Evolutionary conservation across 2,888 invertebrate genomes (phyloP), one percentile per base, ranked within the genome.

Genomic region (Mycalesis mineus): DNA sequence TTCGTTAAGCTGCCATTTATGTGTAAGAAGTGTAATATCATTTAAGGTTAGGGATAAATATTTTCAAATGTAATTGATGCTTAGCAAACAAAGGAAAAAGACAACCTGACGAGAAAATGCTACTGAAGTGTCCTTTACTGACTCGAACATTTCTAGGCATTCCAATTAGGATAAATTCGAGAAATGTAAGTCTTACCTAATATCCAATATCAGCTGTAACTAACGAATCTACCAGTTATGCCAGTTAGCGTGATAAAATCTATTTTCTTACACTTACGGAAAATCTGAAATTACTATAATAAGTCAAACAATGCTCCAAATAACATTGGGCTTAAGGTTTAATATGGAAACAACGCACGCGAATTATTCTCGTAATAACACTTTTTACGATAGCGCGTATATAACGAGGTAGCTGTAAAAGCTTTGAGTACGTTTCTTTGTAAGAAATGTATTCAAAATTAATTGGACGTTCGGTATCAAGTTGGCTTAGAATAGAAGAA

Each of bases 341-440:
- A 39, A 37, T 22, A 39, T 39, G 37, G 22, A 39, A 49, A 49
- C 22, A 22, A 49, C 37, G 39, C 39, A 49, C 49, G 49, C 39
- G 9, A 49, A 49, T 28, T 5, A 36, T 47, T 17, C 37, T 49
- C 49, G 2, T 37, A 28, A 49, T 28, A 37, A 49, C 13, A 29
- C 17, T 36, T 49, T 49, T 49, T 39, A 49, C 22, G n/a, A 37
- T 37, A 49, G 22, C 28, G 37, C 37, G 22, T 28, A n/a, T 13
- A 7, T 36, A 36, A 49, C 13, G 14, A 33, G 15, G 47, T 15
- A 15, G 15, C 14, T 22, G 14, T 39, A 28, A 39, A 49, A 49
- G 39, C 2, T 28, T 22, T 17, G 8, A 37, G 5, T 13, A 28
- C 28, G 31, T 47, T 31, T n/a, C 29, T 29, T 48, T 36, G 36